Evolutionary conservation across 2,113 vertebrate genomes (phyloP), one percentile per base, ranked within the genome.

Genomic region (Dunckerocampus dactyliophorus): DNA sequence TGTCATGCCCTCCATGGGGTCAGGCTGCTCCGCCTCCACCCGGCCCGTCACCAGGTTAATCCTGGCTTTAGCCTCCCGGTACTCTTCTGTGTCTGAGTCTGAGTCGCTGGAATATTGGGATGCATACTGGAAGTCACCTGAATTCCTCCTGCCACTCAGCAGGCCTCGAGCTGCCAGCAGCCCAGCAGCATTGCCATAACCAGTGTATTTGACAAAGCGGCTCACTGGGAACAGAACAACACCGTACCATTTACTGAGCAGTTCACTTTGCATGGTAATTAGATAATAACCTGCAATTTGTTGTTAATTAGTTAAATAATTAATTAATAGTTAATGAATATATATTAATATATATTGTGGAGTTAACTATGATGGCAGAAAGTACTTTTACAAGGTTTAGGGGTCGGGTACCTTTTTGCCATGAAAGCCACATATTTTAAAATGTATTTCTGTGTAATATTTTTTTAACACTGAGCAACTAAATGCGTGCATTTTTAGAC

Each of bases 31-130:
- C 15, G 81, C 85, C 71, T 92, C 90, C 62, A 92, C 88, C 2
- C 89, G 77, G 0, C 89, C 90, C 0, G 90, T 90, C 77, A 92
- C 88, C 22, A 80, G 77, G 82, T 92, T 91, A 56, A 92, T 90
- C 51, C 81, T 80, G 39, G 65, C 48, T 69, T 71, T 86, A 56
- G 83, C 88, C 71, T 85, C 81, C 54, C 77, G 62, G 67, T 91
- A 91, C 57, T 92, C 90, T 63, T 91, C 89, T 0, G 90, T 92
- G 77, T 92, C 89, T 0, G 89, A 90, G 82, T 91, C 88, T 0
- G 89, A 89, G 69, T 91, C 88, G 0, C 82, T 87, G 64, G 90
- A 92, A 73, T 90, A 90, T 37, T 62, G 73, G 2, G 61, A 16
- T 8, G 46, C 3, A 11, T 59, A 11, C 47, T 65, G 60, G 14